phyloP scores from a whole-genome alignment of 2,797 vertebrate genomes.

The Phaenicophaeus curvirostris region DNA sequence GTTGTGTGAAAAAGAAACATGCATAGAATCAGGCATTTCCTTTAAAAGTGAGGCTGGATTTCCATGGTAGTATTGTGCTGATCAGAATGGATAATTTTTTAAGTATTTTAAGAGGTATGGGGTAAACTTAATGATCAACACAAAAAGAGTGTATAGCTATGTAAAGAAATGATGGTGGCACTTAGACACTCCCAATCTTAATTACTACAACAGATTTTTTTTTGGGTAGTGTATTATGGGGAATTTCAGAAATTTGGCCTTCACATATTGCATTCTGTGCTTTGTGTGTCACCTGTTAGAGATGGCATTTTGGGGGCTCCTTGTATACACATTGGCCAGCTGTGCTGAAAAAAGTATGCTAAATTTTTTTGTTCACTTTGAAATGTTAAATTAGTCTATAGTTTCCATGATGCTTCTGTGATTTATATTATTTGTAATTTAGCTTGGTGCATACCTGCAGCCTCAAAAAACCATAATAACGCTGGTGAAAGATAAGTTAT shows the following conservation, averaged over 20 bases:
- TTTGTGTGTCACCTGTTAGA: neutral
- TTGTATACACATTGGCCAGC: neutral
- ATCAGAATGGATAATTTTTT: neutral
- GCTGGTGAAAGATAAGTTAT: neutral
- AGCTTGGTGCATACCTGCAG: neutral
- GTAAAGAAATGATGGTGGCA: neutral
- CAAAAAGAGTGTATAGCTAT: neutral
- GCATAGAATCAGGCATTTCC: neutral
- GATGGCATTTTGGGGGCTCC: neutral
- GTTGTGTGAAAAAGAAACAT: neutral
- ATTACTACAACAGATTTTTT: neutral
- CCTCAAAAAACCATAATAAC: fast-evolving
- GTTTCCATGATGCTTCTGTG: neutral
- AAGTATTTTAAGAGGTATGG: neutral
- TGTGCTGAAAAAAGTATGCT: neutral
- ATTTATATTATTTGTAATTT: neutral
- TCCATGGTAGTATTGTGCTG: neutral
- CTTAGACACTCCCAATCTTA: neutral
- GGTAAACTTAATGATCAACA: neutral
- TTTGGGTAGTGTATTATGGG: neutral
- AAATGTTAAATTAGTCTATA: no score
- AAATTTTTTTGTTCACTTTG: neutral
- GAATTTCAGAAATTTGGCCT: neutral
- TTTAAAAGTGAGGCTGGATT: neutral
- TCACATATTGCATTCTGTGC: neutral